Base-by-base conservation (phyloP, 2,797 vertebrate genomes). In the Pteronotus mesoamericanus region DNA sequence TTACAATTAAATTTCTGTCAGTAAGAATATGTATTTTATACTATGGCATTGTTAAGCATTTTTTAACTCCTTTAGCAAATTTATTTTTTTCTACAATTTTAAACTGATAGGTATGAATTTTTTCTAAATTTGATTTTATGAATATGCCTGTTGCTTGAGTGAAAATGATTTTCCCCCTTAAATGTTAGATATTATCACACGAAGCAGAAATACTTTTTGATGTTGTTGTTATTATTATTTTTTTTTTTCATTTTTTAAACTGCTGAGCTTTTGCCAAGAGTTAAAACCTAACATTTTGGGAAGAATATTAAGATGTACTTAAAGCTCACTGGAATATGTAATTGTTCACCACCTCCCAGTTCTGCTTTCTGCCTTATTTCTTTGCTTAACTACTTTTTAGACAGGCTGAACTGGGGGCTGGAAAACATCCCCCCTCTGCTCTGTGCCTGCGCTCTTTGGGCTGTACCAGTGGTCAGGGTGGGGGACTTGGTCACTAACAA, bases 41-140 rank as follows among this genome's bases (percentile, higher is more conserved):
- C 34, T 83, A 10, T 37, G 34, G 0, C 32, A 91, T 71, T 86
- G 46, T 44, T 83, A 77, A 84, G 10, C 39, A 75, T 22, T 89
- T 92, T 87, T 66, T 42, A 91, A 29, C 26, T 61, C 61, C 26
- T 55, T 91, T 86, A 78, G 24, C 82, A 74, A 64, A 84, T 87
- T 79, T 85, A 55, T 72, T 96, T 86, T 84, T 59, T 91, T 89
- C 21, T 89, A 0, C 86, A 93, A 34, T 72, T 97, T 94, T 94
- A 94, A 79, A 80, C 48, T 66, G 32, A 86, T 64, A 83, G 24
- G 1, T 80, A 42, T 9, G 37, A 74, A 66, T 90, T 93, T 79
- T 21, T 87, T 87, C 24, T 83, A 83, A 82, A 80, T 93, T 34
- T 61, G 46, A 91, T 86, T 93, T 94, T 34, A 79, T 32, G 19